Evolutionary conservation across 2,888 invertebrate genomes (phyloP), one percentile per base, ranked within the genome.

Genomic region (Caenorhabditis japonica): DNA sequence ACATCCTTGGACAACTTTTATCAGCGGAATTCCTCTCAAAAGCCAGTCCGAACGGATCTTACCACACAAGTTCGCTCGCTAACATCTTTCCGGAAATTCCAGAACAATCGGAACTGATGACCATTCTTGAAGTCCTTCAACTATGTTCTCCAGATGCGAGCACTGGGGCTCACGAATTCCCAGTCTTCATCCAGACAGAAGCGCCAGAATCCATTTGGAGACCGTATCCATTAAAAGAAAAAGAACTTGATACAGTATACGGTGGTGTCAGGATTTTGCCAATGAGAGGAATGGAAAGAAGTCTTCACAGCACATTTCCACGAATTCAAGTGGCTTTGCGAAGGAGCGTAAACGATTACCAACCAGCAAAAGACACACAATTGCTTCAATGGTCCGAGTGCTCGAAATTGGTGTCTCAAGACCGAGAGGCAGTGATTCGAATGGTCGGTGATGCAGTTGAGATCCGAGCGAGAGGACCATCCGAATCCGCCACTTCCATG

Each of bases 41-140:
- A 89, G 43, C 91, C 91, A 51, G 74, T 34, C 90, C 91, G 8
- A 91, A 92, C 15, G 93, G 93, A 2, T 92, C 92, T 79, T 93
- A 92, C 87, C 91, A 92, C 1, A 88, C 91, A 12, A 92, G 92
- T 81, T 92, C 93, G 88, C 92, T 93, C 85, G 92, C 92, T 88
- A 90, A 92, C 39, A 90, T 92, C 82, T 92, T 91, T 85, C 92
- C 92, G 33, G 92, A 92, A 73, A 81, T 88, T 23, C 91, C 91
- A 68, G 92, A 93, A 82, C 92, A 92, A 4, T 88, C 90, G 60
- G 92, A 92, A 82, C 90, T 92, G 80, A 89, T 93, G 47, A 91
- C 92, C 59, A 88, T 90, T 10, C 88, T 93, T 46, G 92, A 92
- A 88, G 92, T 92, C 5, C 89, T 93, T 64, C 91, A 92, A 85